phyloP scores from a whole-genome alignment of 1,140 invertebrate genomes.

The Pseudomyrmex gracilis region DNA sequence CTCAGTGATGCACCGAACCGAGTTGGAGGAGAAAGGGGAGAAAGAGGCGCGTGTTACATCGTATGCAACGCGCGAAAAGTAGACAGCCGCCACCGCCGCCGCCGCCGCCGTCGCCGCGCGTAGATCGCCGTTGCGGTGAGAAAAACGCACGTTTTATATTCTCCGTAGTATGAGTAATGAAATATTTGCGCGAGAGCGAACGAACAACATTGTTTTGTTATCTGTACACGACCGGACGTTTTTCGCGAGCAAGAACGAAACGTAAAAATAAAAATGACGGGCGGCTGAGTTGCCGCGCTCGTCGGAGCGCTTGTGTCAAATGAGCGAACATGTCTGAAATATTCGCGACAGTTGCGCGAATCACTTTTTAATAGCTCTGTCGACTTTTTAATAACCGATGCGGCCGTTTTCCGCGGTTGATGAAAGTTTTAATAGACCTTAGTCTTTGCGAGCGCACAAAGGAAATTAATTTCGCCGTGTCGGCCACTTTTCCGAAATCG shows the following conservation, averaged over 20 bases:
- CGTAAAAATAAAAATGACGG: neutral
- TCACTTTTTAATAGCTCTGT: constrained; percentile 26
- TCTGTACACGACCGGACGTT: too few relatives aligned
- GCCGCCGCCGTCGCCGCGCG: too few relatives aligned
- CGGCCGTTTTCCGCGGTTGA: neutral
- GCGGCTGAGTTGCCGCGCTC: constrained; percentile 9
- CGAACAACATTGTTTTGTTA: constrained; percentile 24
- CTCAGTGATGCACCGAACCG: neutral
- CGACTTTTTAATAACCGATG: constrained; percentile 32
- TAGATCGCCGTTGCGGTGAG: constrained; percentile 1
- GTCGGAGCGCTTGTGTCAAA: constrained; percentile 14
- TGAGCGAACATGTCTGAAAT: constrained; percentile 19
- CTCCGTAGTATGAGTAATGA: constrained; percentile 43
- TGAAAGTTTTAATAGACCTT: constrained; percentile 29
- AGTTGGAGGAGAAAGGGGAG: too few relatives aligned
- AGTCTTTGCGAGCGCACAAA: constrained; percentile 26
- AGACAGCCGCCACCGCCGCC: too few relatives aligned
- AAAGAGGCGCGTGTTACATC: constrained; percentile 2
- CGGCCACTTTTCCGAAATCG: neutral
- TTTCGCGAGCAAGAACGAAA: neutral
- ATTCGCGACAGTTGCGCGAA: neutral
- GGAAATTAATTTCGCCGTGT: constrained; percentile 2
- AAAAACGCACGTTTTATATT: constrained; percentile 20
- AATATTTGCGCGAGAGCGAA: constrained; percentile 49
- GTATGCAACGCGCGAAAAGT: neutral